A percentile compares a stretch with the other conserved stretches of the same genome.
These are phyloP conservation scores for Margaritifera margaritifera DNA, from an alignment of 2,888 invertebrate genomes.

Conservation along the genomic window DNA sequence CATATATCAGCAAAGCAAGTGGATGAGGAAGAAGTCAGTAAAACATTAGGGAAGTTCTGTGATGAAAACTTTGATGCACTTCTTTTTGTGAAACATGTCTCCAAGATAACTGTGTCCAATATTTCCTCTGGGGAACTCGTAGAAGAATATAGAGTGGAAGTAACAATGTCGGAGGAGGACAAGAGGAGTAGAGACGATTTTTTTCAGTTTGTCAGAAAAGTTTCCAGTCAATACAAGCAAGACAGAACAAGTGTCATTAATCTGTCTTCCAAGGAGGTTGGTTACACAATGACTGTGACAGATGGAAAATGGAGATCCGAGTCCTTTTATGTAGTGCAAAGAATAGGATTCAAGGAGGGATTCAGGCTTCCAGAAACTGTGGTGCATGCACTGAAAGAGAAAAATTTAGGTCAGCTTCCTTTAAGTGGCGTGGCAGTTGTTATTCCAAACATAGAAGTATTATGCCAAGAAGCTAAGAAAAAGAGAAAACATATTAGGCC, in stretches of 20 bases:
- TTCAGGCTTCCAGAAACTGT: conserved; percentile 44
- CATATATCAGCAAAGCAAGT: conserved; percentile 42
- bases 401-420: conserved; percentile 51
- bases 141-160: too few species aligned
- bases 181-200: conserved; percentile 11
- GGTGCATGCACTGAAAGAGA: conserved; percentile 32
- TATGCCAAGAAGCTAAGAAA: too few species aligned
- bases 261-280: conserved; percentile 7
- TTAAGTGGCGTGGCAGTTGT: conserved; percentile 51
- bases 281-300: conserved; percentile 19
- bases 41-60: conserved; percentile 13
- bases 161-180: conserved; percentile 19
- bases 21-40: conserved; percentile 4
- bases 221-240: conserved; percentile 44
- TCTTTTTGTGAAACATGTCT: conserved; percentile 16
- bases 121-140: too few species aligned
- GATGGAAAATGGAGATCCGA: conserved; percentile 11
- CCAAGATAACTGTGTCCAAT: too few species aligned
- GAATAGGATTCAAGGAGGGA: conserved; percentile 21
- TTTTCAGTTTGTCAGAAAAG: too few species aligned
- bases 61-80: conserved; percentile 20
- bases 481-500: conserved; percentile 37
- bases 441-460: conserved; percentile 55
- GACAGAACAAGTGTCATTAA: conserved; percentile 27
- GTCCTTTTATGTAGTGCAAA: conserved; percentile 33